These are phyloP conservation scores for Morone chrysops DNA, from an alignment of 2,113 vertebrate genomes.

Conservation along the genomic window DNA sequence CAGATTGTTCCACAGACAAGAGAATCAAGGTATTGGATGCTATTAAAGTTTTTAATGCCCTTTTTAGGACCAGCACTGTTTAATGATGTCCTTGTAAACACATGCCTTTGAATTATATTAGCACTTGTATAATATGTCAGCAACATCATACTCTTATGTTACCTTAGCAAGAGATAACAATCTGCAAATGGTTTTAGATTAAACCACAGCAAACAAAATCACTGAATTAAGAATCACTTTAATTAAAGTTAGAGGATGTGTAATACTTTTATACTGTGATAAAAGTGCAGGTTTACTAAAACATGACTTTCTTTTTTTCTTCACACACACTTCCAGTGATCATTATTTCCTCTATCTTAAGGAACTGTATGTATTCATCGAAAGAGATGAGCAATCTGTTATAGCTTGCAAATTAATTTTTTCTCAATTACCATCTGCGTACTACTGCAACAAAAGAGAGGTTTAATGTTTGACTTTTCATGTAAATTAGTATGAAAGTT, in stretches of 20 bases:
- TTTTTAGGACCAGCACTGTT: not conserved
- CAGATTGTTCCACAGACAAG: not conserved
- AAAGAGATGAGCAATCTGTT: not conserved
- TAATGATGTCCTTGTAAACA: no score
- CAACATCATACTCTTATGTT: not conserved
- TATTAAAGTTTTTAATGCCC: not conserved
- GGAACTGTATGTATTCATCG: not conserved
- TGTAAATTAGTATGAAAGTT: conserved; percentile 21
- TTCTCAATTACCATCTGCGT: conserved; percentile 4
- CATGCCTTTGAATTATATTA: not conserved
- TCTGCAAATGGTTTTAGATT: not conserved
- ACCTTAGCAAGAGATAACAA: not conserved
- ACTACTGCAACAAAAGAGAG: conserved; percentile 6
- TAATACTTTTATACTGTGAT: not conserved
- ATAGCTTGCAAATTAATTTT: not conserved
- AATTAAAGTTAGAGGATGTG: no score
- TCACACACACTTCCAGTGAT: not conserved
- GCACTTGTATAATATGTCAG: no score
- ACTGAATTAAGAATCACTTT: not conserved
- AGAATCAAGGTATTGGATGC: not conserved
- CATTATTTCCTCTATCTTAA: not conserved
- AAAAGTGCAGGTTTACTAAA: conserved; percentile 18
- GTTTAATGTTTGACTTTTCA: conserved; percentile 19
- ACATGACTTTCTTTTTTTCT: not conserved
- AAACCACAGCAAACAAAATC: not conserved